These are phyloP conservation scores for Abramis brama DNA, from an alignment of 2,113 vertebrate genomes.

Conservation along the genomic window DNA sequence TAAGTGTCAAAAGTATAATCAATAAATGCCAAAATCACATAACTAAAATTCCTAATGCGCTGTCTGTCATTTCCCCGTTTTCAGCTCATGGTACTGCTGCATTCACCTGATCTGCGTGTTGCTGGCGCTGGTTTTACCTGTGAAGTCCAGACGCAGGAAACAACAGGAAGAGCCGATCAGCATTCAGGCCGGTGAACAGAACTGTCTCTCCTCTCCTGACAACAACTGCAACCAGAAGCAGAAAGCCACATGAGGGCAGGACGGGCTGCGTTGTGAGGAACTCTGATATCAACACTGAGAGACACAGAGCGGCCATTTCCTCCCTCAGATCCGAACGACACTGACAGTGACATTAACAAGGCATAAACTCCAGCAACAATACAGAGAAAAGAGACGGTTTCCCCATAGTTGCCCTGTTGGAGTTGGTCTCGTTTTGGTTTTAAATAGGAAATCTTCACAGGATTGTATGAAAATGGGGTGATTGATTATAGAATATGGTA, in stretches of 20 bases:
- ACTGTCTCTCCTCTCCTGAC: conserved; percentile 80
- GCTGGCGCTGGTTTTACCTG: conserved; percentile 82
- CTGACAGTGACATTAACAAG: conserved; percentile 47
- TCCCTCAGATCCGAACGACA: conserved; percentile 67
- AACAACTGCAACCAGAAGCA: conserved; percentile 86
- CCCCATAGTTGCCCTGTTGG: conserved; percentile 65
- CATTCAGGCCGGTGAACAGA: conserved; percentile 66
- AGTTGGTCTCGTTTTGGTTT: conserved; percentile 60
- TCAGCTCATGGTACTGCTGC: conserved; percentile 92
- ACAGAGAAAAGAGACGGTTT: conserved; percentile 46
- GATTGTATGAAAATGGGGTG: conserved; percentile 16
- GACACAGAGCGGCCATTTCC: conserved; percentile 59
- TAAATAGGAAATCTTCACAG: conserved; percentile 28
- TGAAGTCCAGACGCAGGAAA: conserved; percentile 79
- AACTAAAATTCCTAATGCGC: neutral
- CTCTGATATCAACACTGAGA: conserved; percentile 55
- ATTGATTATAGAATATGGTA: conserved; percentile 8
- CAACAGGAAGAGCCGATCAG: conserved; percentile 66
- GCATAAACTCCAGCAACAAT: conserved; percentile 50
- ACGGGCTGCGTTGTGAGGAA: conserved; percentile 39
- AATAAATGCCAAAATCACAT: neutral
- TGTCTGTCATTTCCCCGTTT: conserved; percentile 6
- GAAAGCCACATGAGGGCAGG: conserved; percentile 79
- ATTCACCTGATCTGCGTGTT: conserved; percentile 86
- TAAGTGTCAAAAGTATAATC: neutral